Base-by-base conservation (phyloP, 2,113 vertebrate species). In the Aegithalos caudatus region DNA sequence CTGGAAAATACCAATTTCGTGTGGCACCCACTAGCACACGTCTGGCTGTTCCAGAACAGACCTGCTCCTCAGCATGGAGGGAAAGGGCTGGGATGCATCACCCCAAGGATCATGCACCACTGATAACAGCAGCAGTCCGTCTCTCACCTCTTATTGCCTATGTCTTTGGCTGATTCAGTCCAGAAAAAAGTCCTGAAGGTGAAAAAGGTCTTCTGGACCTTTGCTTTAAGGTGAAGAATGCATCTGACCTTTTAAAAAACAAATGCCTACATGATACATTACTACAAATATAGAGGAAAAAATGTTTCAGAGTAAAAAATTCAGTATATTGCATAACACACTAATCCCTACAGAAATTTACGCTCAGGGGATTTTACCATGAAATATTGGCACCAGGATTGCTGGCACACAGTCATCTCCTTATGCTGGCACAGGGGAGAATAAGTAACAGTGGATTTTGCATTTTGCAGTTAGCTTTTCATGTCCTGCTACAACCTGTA, bases 21-120 rank as follows among this genome's bases (percentile, higher is more conserved):
- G 0, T 18, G 35, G 38, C n/a, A 66, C 18, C 7, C 23, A 2
- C 62, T 42, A 65, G n/a, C 33, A 58, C 40, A 16, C 0, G 0
- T 61, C 50, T 53, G 48, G 37, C 29, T 35, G 13, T 22, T 66
- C 38, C 38, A 42, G 60, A 42, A 24, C 29, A 72, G 65, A 67
- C 8, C 23, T 29, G 53, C 62, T 53, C 37, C n/a, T 60, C 0
- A 0, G 12, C 25, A 14, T 0, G 1, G 44, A 81, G 13, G 44
- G 20, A 51, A 74, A 38, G 38, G 21, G 12, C 47, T 74, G 61
- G 31, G 11, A 21, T 2, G 0, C 14, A 18, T 51, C 48, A 15
- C 21, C 16, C 44, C 19, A 14, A 23, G 48, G 29, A 72, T 11
- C 20, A 13, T 3, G 23, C 10, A 35, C 23, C 3, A 1, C 25